These are phyloP conservation scores for Monodelphis domestica DNA, from an alignment of 2,797 vertebrate genomes.

Conservation along the genomic window DNA sequence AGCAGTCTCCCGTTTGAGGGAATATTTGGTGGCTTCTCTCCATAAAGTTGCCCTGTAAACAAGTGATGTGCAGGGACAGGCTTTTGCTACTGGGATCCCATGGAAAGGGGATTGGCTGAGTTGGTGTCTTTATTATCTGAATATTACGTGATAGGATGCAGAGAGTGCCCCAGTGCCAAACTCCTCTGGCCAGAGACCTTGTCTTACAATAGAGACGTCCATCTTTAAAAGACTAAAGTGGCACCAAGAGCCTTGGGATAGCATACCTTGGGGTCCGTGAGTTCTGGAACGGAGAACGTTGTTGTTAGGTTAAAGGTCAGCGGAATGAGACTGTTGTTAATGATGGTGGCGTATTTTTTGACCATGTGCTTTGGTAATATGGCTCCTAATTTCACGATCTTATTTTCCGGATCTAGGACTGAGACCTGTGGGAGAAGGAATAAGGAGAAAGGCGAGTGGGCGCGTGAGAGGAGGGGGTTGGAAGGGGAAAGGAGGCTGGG, in stretches of 20 bases:
- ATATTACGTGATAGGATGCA: neutral
- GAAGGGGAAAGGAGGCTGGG: neutral
- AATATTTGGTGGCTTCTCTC: neutral
- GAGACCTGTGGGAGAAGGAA: slow-evolving; percentile 83
- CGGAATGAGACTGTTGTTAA: slow-evolving; percentile 87
- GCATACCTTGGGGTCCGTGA: slow-evolving; percentile 87
- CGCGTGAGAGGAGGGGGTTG: neutral
- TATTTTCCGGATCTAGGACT: slow-evolving; percentile 87
- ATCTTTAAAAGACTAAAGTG: neutral
- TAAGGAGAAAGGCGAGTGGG: neutral
- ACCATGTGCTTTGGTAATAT: slow-evolving; percentile 86
- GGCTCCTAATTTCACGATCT: slow-evolving; percentile 88
- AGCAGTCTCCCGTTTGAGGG: neutral
- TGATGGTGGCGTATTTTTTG: slow-evolving; percentile 86
- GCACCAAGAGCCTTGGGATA: neutral
- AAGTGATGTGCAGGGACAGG: neutral
- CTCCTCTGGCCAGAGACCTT: neutral
- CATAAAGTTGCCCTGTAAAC: neutral
- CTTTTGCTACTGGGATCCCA: neutral
- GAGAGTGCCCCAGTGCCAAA: neutral
- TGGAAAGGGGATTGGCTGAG: neutral
- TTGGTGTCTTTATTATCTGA: neutral
- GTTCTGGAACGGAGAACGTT: slow-evolving; percentile 74
- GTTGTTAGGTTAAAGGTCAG: slow-evolving; percentile 86
- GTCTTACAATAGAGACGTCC: neutral